Evolutionary conservation across 2,113 vertebrate genomes (phyloP), one percentile per base, ranked within the genome.

Genomic region (Cranoglanis bouderius): DNA sequence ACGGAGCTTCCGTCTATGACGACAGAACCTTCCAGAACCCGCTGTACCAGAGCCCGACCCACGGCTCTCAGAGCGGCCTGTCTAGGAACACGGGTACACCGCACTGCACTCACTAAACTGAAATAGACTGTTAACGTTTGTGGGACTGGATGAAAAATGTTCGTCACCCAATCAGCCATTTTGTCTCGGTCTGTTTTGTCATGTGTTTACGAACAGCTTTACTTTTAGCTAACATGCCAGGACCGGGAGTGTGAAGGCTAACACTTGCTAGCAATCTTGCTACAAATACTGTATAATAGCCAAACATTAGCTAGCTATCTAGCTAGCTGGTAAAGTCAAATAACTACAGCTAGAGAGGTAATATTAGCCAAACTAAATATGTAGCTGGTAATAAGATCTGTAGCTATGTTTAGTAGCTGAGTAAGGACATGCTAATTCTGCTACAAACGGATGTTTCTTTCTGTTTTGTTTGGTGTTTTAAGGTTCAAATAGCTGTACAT

Each of bases 1-100:
- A 98, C 93, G 97, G 98, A 94, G 97, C 97, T 6, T 97, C 98
- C 0, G 97, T 99, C 87, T 99, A 98, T 1, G 98, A 99, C 80
- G 98, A 98, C 89, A 93, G 92, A 81, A 92, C 95, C 87, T 96
- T 96, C 91, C 95, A 95, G 90, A 95, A 95, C 91, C 95, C 95
- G 0, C 91, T 95, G 32, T 96, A 92, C 92, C 95, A 95, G 93
- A 96, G 95, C 90, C 95, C 96, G 49, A 91, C 92, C 38, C 94
- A 94, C 12, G 94, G 95, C 87, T 92, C 94, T 78, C 95, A 95
- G 89, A 92, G 94, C 75, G 90, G 93, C 85, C 88, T 94, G 91
- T 96, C 95, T 96, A 97, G 97, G 89, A 92, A 94, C 0, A 96
- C 97, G 93, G 98, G 98, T 98, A 96, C 43, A 49, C 35, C 2